Conservation (phyloP, 2,113 vertebrate genomes). For the Prunella himalayana region DNA sequence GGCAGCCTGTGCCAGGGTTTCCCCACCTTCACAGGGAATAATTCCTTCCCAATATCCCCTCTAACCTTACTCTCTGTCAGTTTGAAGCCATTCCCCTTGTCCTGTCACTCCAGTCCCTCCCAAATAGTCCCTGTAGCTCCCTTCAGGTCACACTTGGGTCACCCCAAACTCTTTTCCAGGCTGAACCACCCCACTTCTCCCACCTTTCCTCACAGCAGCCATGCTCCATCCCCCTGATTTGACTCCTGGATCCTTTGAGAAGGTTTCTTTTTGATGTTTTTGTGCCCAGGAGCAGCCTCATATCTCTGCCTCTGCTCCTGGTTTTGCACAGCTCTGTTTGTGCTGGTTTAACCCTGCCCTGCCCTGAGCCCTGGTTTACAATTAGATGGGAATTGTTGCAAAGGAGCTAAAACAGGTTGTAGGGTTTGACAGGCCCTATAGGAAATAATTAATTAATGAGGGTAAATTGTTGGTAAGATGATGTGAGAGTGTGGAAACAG, state of each 20-base stretch:
- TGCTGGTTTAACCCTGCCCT: not conserved
- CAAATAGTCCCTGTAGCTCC: not conserved
- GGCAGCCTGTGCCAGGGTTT: not conserved
- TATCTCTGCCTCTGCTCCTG: not conserved
- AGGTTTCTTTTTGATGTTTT: not conserved
- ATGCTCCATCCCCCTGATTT: not conserved
- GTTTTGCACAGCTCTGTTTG: not conserved
- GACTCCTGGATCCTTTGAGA: not conserved
- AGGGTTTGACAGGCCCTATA: not conserved
- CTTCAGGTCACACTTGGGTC: not conserved
- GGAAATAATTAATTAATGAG: slow-evolving; percentile 20
- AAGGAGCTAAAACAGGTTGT: not conserved
- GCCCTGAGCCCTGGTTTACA: not conserved
- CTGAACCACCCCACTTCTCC: not conserved
- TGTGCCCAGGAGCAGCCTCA: not conserved
- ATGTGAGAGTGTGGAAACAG: not conserved
- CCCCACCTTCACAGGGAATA: rapidly evolving
- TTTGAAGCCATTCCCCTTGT: not conserved
- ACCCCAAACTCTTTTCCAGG: not conserved
- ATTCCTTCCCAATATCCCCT: not conserved
- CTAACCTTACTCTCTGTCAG: rapidly evolving
- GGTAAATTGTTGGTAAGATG: slow-evolving; percentile 25
- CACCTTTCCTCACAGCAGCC: not conserved
- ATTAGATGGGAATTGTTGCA: not conserved
- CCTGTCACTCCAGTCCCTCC: not conserved